These are phyloP conservation scores for Daboia siamensis DNA, from an alignment of 2,113 vertebrate species.

Conservation along the genomic window DNA sequence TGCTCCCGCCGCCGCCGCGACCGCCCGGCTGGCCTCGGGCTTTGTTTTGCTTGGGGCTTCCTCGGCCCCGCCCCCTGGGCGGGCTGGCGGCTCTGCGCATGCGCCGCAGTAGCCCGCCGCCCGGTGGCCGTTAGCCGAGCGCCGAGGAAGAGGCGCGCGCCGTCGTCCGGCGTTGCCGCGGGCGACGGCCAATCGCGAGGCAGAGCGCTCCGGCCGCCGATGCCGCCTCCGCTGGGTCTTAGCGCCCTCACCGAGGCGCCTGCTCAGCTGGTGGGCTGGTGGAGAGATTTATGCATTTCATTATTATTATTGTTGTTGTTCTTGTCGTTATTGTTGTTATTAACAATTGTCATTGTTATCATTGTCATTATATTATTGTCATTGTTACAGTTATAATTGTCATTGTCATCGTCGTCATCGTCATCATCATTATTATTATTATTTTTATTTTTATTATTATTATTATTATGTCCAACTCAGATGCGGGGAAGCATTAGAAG, in stretches of 20 bases:
- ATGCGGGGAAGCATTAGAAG: not conserved
- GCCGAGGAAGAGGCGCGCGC: not conserved
- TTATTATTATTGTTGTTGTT: not conserved
- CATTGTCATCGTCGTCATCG: too few species aligned
- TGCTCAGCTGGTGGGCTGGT: not conserved
- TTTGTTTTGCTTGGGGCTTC: not conserved
- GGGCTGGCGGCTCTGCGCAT: not conserved
- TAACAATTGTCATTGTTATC: too few species aligned
- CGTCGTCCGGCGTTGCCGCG: conserved; percentile 19
- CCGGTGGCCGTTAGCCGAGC: conserved; percentile 36
- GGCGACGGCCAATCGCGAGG: conserved; percentile 10
- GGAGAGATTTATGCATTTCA: not conserved
- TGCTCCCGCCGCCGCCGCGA: not conserved
- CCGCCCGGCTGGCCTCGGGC: not conserved
- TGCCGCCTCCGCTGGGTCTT: conserved; percentile 3
- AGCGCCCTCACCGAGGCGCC: not conserved
- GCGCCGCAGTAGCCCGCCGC: not conserved
- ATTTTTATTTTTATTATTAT: too few species aligned
- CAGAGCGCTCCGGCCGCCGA: not conserved
- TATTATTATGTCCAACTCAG: not conserved
- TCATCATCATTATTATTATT: too few species aligned
- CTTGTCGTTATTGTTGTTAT: too few species aligned
- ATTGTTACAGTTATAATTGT: too few species aligned
- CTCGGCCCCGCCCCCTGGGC: not conserved
- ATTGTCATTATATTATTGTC: too few species aligned